A percentile compares a stretch with the other conserved stretches of the same genome.
Conservation (phyloP, 2,797 vertebrate genomes). For the Taenioides sp. region DNA sequence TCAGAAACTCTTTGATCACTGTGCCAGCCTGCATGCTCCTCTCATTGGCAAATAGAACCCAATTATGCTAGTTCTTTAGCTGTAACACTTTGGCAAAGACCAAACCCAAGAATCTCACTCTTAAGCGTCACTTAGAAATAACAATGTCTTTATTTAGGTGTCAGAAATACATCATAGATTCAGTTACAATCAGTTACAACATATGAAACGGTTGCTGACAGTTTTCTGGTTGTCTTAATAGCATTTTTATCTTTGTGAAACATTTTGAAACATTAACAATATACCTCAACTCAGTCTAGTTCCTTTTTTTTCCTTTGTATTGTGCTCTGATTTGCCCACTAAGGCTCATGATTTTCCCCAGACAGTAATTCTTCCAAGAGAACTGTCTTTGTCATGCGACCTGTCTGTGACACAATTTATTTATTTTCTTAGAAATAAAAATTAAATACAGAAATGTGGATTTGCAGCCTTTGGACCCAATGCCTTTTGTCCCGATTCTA, state of each 20-base stretch:
- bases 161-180: conserved; percentile 54
- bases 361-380: neutral
- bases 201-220: conserved; percentile 30
- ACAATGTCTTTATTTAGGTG: conserved; percentile 64
- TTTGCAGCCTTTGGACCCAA: conserved; percentile 4
- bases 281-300: neutral
- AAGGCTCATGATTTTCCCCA: neutral
- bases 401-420: neutral
- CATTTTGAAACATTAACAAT: neutral
- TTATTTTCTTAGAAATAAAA: neutral
- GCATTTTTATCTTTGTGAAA: conserved; percentile 16
- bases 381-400: neutral
- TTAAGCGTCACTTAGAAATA: conserved; percentile 47
- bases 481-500: neutral
- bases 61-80: conserved; percentile 68
- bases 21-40: conserved; percentile 52
- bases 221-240: conserved; percentile 20
- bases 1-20: conserved; percentile 68
- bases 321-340: neutral
- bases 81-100: conserved; percentile 38
- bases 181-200: conserved; percentile 38
- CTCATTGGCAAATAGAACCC: conserved; percentile 68
- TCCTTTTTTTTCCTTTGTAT: neutral
- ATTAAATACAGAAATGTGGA: conserved; percentile 19
- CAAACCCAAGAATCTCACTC: conserved; percentile 49